Conservation (phyloP, 1,140 invertebrate species). For the Drosophila lini region DNA sequence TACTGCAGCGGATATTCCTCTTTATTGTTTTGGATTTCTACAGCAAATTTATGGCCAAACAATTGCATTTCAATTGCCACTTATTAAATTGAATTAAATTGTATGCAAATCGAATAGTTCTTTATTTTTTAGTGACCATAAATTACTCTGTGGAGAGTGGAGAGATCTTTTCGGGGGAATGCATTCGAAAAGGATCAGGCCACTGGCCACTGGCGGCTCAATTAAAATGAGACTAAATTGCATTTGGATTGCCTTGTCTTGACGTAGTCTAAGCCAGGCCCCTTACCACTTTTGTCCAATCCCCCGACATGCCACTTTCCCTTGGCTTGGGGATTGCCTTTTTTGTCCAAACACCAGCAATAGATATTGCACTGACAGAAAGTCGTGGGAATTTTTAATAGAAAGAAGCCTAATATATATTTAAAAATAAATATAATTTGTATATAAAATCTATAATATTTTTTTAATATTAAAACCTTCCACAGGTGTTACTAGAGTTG, state of each 20-base stretch:
- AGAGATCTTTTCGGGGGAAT: conserved; percentile 13
- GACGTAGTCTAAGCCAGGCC: conserved; percentile 2
- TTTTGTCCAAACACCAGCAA: conserved; percentile 41
- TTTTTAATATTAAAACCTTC: no score
- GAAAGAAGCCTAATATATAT: no score
- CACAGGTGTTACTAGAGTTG: no score
- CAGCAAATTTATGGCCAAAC: conserved; percentile 28
- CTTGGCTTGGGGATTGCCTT: conserved; percentile 48
- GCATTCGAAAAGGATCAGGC: conserved; percentile 6
- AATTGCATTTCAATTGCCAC: conserved; percentile 45
- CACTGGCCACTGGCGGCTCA: conserved; percentile 60
- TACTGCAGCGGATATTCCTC: background rate
- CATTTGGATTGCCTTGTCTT: conserved; percentile 70
- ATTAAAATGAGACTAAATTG: conserved; percentile 81
- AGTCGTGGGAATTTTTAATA: background rate
- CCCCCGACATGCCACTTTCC: background rate
- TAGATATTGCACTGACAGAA: conserved; percentile 23
- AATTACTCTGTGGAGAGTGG: conserved; percentile 45
- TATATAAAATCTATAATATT: no score
- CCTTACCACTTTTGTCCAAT: conserved; percentile 3
- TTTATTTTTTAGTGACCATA: conserved; percentile 32
- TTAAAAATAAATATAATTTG: no score
- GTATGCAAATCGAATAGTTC: conserved; percentile 48
- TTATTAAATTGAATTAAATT: conserved; percentile 44
- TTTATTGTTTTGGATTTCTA: conserved; percentile 1